Evolutionary conservation across 2,797 vertebrate species (phyloP).

Genomic region (Pogoniulus pusillus): DNA sequence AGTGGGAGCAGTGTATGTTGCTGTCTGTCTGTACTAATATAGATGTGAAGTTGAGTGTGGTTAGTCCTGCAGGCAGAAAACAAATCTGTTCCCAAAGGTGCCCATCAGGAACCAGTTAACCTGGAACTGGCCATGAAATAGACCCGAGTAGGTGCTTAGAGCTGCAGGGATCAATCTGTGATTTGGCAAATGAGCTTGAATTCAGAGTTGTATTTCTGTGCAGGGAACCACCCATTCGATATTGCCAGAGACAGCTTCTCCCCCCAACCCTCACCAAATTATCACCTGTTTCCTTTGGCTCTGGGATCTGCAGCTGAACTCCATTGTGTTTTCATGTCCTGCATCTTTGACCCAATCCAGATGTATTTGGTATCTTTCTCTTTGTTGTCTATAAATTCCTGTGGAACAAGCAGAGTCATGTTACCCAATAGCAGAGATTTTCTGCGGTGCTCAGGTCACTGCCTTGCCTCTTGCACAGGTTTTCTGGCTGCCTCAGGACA

Average conservation of each 20-base stretch:
- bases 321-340: not conserved
- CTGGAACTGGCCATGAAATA: not conserved
- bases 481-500: not conserved
- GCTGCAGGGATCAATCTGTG: not conserved
- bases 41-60: not conserved
- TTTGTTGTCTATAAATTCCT: constrained; percentile 57
- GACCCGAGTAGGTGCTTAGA: not conserved
- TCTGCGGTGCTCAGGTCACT: not conserved
- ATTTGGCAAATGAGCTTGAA: not conserved
- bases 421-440: not conserved
- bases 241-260: not conserved
- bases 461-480: not conserved
- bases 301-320: not conserved
- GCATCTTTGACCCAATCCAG: not conserved
- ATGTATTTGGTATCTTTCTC: constrained; percentile 50
- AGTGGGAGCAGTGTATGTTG: not conserved
- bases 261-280: not conserved
- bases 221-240: not conserved
- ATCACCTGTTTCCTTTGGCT: constrained; percentile 25
- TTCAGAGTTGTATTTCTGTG: not conserved
- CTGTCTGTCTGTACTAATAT: not conserved
- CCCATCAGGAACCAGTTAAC: not conserved
- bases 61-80: not conserved
- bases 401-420: not conserved
- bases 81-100: not conserved